Conservation (phyloP, 2,113 vertebrate species). For the Athene noctua region DNA sequence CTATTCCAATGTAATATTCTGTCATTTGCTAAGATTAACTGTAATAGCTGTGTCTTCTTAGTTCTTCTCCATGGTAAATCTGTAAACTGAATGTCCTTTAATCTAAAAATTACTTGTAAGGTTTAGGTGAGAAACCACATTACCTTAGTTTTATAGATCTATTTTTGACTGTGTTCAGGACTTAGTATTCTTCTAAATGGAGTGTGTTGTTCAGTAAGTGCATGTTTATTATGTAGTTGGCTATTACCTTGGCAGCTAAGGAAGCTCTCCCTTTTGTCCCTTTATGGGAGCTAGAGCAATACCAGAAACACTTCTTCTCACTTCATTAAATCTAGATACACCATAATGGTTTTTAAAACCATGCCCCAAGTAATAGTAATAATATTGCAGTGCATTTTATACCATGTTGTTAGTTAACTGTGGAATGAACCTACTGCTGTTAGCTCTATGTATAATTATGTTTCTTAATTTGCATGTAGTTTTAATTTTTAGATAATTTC, state of each 20-base stretch:
- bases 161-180: not conserved
- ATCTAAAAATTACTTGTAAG: not conserved
- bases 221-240: not conserved
- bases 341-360: not conserved
- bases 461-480: not conserved
- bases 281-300: constrained; percentile 12
- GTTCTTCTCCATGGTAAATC: not conserved
- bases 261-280: not conserved
- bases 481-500: not conserved
- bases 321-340: not conserved
- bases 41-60: not conserved
- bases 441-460: not conserved
- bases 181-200: not conserved
- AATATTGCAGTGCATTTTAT: not conserved
- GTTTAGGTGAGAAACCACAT: not conserved
- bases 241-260: not conserved
- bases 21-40: not conserved
- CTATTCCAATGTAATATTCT: not conserved
- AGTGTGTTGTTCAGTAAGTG: not conserved
- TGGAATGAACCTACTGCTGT: not conserved
- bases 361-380: not conserved
- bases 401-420: not conserved
- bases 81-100: not conserved
- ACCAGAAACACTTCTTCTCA: constrained; percentile 9
- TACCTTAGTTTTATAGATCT: not conserved